Evolutionary conservation across 2,888 invertebrate genomes (phyloP).

Genomic region (Parnassius mnemosyne): DNA sequence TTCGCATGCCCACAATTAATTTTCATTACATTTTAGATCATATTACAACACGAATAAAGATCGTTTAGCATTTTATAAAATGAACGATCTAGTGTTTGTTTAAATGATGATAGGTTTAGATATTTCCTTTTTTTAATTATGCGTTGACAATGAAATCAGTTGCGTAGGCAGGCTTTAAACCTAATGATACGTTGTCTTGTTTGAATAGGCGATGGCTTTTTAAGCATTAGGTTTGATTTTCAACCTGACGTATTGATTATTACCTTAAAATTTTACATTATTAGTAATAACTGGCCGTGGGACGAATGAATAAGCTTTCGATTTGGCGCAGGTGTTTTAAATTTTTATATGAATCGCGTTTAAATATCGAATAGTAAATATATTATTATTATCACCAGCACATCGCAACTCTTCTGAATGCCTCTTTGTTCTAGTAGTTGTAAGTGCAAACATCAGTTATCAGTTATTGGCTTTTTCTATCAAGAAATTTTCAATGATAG

Average conservation of each 20-base stretch:
- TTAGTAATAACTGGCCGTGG: not conserved
- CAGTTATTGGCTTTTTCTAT: too few species aligned
- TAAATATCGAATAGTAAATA: too few species aligned
- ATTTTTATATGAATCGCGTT: too few species aligned
- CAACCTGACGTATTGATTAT: slow-evolving; percentile 20
- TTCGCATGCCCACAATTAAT: not conserved
- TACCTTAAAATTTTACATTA: not conserved
- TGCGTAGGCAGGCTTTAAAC: slow-evolving; percentile 42
- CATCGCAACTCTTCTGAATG: too few species aligned
- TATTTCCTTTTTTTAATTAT: slow-evolving; percentile 54
- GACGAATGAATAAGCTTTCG: not conserved
- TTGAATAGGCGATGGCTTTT: slow-evolving; percentile 42
- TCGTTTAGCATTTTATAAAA: not conserved
- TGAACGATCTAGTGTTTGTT: slow-evolving; percentile 3
- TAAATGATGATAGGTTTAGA: slow-evolving; percentile 45
- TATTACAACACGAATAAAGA: not conserved
- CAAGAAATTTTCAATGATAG: too few species aligned
- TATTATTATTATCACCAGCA: too few species aligned
- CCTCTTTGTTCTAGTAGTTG: too few species aligned
- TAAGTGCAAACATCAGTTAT: too few species aligned
- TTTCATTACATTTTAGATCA: slow-evolving; percentile 13
- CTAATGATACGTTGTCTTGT: slow-evolving; percentile 50
- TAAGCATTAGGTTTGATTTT: slow-evolving; percentile 36
- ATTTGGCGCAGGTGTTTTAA: slow-evolving; percentile 1
- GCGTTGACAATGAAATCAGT: slow-evolving; percentile 48